Evolutionary conservation across 1,140 invertebrate genomes (phyloP).

Genomic region (Papilio xuthus): DNA sequence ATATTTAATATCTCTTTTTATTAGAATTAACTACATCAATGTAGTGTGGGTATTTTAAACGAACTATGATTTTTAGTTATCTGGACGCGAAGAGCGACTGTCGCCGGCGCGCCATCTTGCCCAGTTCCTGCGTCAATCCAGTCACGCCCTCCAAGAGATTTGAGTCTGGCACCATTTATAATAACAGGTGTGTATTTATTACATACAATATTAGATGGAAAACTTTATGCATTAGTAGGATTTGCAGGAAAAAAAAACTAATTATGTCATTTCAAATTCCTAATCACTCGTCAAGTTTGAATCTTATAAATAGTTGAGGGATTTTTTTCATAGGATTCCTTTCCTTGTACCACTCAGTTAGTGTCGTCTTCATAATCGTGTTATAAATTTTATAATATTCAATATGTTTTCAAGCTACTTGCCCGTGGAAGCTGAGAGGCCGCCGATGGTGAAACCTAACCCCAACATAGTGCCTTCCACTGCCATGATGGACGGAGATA

Average conservation of each 20-base stretch:
- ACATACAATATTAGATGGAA: too few species aligned
- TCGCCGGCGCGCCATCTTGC: slow-evolving; percentile 64
- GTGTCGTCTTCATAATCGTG: too few species aligned
- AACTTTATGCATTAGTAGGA: background rate
- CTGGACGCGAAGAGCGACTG: slow-evolving; percentile 65
- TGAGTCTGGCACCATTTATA: slow-evolving; percentile 71
- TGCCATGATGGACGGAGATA: slow-evolving; percentile 82
- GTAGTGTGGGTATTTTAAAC: background rate
- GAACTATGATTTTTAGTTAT: slow-evolving; percentile 50
- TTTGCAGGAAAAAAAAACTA: too few species aligned
- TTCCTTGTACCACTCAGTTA: too few species aligned
- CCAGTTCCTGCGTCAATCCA: slow-evolving; percentile 60
- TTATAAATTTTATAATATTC: too few species aligned
- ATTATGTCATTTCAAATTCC: too few species aligned
- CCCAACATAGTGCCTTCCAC: slow-evolving; percentile 79
- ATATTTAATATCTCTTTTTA: too few species aligned
- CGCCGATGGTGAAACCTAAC: slow-evolving; percentile 65
- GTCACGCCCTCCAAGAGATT: slow-evolving; percentile 67
- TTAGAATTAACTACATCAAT: too few species aligned
- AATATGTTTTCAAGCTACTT: slow-evolving; percentile 57
- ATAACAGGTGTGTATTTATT: slow-evolving; percentile 62
- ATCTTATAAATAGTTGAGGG: too few species aligned
- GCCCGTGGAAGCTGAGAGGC: slow-evolving; percentile 71
- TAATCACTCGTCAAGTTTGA: too few species aligned
- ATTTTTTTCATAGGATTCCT: too few species aligned